These are phyloP conservation scores for Tribolium freemani DNA, from an alignment of 2,888 invertebrate genomes.

Conservation along the genomic window DNA sequence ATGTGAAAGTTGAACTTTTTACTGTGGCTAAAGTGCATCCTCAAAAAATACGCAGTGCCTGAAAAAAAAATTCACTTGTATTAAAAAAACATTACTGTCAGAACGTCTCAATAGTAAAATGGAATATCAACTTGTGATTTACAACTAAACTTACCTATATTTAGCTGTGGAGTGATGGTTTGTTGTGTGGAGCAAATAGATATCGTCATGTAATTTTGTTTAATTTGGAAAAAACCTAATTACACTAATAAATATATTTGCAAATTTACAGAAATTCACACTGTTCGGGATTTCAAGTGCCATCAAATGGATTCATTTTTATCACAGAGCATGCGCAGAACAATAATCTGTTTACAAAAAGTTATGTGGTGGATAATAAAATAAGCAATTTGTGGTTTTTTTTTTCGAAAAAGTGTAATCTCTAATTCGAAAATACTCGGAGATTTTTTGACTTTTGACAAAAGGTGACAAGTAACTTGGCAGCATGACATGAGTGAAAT, in stretches of 20 bases:
- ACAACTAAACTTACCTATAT: not conserved
- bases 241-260: not conserved
- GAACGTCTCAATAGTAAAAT: not conserved
- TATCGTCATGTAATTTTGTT: slow-evolving; percentile 24
- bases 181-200: not conserved
- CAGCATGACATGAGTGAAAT: too few species aligned
- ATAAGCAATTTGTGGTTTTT: not conserved
- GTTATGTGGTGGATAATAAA: not conserved
- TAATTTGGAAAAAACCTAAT: slow-evolving; percentile 3
- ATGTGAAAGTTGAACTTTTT: slow-evolving; percentile 7
- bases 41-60: slow-evolving; percentile 18
- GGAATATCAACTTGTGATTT: slow-evolving; percentile 2
- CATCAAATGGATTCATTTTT: slow-evolving; percentile 23
- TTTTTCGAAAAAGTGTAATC: too few species aligned
- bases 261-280: slow-evolving; percentile 10
- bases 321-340: slow-evolving; percentile 16
- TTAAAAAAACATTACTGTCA: slow-evolving; percentile 2
- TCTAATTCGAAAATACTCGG: too few species aligned
- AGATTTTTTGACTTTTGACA: too few species aligned
- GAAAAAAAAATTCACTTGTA: slow-evolving; percentile 4
- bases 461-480: too few species aligned
- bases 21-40: slow-evolving; percentile 5
- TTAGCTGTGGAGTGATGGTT: not conserved
- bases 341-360: slow-evolving; percentile 13
- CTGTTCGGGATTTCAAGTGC: slow-evolving; percentile 17